Base-by-base conservation (phyloP, 1,140 invertebrate species). In the Sminthurides bifidus region DNA sequence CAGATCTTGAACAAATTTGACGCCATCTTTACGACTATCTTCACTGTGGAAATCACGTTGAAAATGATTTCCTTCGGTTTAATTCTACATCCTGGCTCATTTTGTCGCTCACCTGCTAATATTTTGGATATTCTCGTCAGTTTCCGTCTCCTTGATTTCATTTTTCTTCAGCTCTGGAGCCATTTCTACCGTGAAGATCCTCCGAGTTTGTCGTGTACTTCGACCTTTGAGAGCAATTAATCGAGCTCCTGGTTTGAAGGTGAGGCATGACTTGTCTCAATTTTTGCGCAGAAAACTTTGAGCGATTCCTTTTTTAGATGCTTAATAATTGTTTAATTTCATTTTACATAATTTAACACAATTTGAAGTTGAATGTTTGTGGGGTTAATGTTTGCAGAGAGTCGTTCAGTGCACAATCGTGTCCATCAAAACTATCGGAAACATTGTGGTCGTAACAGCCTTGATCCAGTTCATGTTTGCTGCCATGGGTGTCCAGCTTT, bases 401-500 rank as follows among this genome's bases (percentile, higher is more conserved):
- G 92, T 96, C 79, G 92, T 96, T 75, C 91, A 95, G 76, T 96
- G 92, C 80, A 91, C 96, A 77, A 94, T 96, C 78, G 92, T 96
- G 76, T 92, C 92, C 69, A 88, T 96, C 71, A 96, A 95, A 82
- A 96, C 92, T 74, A 96, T 96, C 76, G 91, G 92, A 74, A 96
- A 96, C 81, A 96, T 96, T 79, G 91, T 96, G 79, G 81, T 96
- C 79, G 92, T 98, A 70, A 96, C 92, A 73, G 92, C 90, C 76
- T 85, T 98, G 67, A 87, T 98, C 68, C 88, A 97, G 78, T 99
- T 98, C 82, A 98, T 98, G 92, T 99, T 98, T 77, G 92, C 94
- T 70, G 94, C 97, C 70, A 98, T 99, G 78, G 95, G 95, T 79
- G 95, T 98, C 68, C 95, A 99, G 78, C 85, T 99, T 70, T 98